Percentiles rank a stretch among this genome's conserved stretches.
Conservation (phyloP, 2,888 invertebrate species). For the Platycheirus rosarum region DNA sequence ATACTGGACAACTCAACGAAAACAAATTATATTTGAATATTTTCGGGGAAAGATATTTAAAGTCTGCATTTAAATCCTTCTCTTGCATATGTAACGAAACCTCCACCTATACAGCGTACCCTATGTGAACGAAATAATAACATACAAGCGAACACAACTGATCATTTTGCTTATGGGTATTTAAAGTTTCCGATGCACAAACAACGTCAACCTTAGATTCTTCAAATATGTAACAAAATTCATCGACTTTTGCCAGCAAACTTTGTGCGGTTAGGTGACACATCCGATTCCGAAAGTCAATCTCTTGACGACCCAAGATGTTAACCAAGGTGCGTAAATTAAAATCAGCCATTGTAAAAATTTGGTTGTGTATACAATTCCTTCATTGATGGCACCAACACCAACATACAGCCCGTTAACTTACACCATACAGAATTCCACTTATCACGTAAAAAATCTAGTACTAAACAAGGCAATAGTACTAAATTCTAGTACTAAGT, state of each 20-base stretch:
- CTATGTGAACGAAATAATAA: background rate
- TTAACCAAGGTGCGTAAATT: slow-evolving; percentile 3
- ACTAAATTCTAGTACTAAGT: too few species aligned
- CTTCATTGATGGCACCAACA: too few species aligned
- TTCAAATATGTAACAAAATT: slow-evolving; percentile 8
- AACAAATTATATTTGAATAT: background rate
- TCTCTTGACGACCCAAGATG: background rate
- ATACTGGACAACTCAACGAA: background rate
- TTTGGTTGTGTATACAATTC: too few species aligned
- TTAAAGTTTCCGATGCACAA: slow-evolving; percentile 6
- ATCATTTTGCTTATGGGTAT: too few species aligned
- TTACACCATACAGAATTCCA: too few species aligned
- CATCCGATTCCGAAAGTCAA: too few species aligned
- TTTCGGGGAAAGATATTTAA: background rate
- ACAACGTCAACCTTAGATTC: slow-evolving; percentile 16
- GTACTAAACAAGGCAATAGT: too few species aligned
- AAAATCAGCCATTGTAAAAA: background rate
- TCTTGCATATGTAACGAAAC: slow-evolving; percentile 1
- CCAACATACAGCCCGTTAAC: too few species aligned
- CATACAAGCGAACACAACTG: too few species aligned
- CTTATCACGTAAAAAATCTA: too few species aligned
- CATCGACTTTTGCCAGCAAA: slow-evolving; percentile 16
- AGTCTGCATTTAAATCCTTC: background rate
- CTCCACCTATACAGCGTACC: slow-evolving; percentile 3
- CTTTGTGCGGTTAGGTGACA: slow-evolving; percentile 10